Conservation (phyloP, 2,888 invertebrate species). For the Tortricodes alternella region DNA sequence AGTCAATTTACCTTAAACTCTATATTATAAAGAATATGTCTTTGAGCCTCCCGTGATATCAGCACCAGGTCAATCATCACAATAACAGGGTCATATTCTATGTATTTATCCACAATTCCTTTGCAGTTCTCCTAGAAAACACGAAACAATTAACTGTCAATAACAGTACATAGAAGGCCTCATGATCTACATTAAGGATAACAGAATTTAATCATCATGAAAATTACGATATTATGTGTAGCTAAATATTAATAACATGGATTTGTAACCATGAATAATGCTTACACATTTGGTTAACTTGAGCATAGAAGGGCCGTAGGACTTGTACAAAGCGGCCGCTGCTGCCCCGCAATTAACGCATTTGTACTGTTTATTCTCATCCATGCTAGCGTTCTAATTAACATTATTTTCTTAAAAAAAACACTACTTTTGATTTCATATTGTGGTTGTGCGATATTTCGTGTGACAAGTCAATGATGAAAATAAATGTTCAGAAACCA, state of each 20-base stretch:
- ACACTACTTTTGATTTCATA: background rate
- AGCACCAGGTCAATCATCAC: constrained; percentile 93
- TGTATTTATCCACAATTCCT: constrained; percentile 92
- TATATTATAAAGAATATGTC: constrained; percentile 92
- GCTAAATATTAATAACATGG: too few relatives aligned
- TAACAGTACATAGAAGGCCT: too few relatives aligned
- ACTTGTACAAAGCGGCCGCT: constrained; percentile 84
- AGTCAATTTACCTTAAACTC: constrained; percentile 85
- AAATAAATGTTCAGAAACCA: constrained; percentile 6
- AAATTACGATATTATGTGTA: too few relatives aligned
- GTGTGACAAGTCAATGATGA: background rate
- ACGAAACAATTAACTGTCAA: background rate
- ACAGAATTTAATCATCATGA: too few relatives aligned
- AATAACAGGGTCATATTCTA: constrained; percentile 95
- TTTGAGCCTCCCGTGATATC: constrained; percentile 90
- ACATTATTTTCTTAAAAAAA: background rate
- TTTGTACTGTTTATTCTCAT: constrained; percentile 48
- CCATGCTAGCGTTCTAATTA: background rate
- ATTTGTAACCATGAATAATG: too few relatives aligned
- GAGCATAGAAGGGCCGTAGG: constrained; percentile 87
- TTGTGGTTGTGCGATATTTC: background rate
- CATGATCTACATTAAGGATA: too few relatives aligned
- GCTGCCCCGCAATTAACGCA: constrained; percentile 88
- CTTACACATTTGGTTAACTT: constrained; percentile 90
- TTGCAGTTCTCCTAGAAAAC: constrained; percentile 87